A percentile compares a stretch with the other conserved stretches of the same genome.
These are phyloP conservation scores for Pegoplata infirma DNA, from an alignment of 2,888 invertebrate species.

Conservation along the genomic window DNA sequence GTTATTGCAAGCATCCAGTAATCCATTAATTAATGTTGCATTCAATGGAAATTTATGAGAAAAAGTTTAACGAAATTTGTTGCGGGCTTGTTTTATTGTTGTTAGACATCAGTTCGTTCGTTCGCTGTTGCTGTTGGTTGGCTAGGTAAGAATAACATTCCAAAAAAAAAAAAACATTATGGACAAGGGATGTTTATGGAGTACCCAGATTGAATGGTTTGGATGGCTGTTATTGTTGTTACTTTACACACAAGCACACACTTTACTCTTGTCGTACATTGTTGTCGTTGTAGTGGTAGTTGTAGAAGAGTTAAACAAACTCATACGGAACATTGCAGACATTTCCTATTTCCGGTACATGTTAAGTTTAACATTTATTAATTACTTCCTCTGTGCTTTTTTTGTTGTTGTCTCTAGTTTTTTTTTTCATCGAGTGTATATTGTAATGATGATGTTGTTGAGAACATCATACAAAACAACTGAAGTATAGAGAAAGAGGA, in stretches of 20 bases:
- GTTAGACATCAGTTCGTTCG: constrained; percentile 18
- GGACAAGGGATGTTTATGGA: background rate
- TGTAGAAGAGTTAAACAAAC: constrained; percentile 57
- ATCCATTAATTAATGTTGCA: constrained; percentile 64
- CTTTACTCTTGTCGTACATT: constrained; percentile 43
- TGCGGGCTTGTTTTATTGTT: constrained; percentile 58
- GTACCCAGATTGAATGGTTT: too few relatives aligned
- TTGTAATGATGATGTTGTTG: constrained; percentile 44
- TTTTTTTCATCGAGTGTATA: background rate
- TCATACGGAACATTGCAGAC: constrained; percentile 59
- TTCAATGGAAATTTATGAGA: constrained; percentile 62
- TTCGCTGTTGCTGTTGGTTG: constrained; percentile 10
- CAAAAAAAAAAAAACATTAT: background rate
- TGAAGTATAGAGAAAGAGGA: constrained; percentile 31
- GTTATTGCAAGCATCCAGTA: constrained; percentile 55
- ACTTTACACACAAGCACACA: too few relatives aligned
- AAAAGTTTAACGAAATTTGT: constrained; percentile 62
- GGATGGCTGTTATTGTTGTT: constrained; percentile 53
- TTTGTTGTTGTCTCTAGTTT: background rate
- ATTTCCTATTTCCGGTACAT: constrained; percentile 60
- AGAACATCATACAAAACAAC: constrained; percentile 37
- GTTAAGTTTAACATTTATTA: constrained; percentile 62
- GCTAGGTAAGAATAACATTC: constrained; percentile 2
- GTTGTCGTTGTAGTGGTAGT: too few relatives aligned
- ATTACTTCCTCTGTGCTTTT: constrained; percentile 53